Evolutionary conservation across 2,888 invertebrate genomes (phyloP), one percentile per base, ranked within the genome.

Genomic region (Drosophila bunnanda): DNA sequence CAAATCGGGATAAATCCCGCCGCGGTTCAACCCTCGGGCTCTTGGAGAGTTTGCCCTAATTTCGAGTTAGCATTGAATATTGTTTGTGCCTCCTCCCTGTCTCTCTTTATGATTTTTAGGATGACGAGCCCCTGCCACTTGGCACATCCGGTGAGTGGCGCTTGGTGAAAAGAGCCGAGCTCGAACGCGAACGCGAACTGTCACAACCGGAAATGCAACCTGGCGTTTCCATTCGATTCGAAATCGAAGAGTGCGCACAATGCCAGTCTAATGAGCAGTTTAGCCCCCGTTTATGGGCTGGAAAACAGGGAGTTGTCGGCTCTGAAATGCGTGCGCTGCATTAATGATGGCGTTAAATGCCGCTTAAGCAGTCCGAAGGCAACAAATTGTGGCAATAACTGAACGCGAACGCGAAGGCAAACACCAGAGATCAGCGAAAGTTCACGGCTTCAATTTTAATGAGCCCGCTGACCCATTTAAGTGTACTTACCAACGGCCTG

Each of bases 171-270:
- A 56, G 28, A 46, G 28, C 17, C 30, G n/a, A 28, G 10, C 10
- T 12, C 28, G 25, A 36, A 53, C 9, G 50, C 50, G 34, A 22
- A 22, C 36, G 56, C 28, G 69, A 80, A 77, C 77, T 87, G 89
- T 87, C 84, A 68, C 78, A 81, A 68, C 80, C 89, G 85, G 85
- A 86, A 86, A 76, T 89, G 85, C 85, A 85, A 84, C 84, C 88
- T 89, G 88, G 85, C 89, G 64, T 76, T 86, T 83, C 59, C 56
- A 68, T 50, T 55, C 30, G 46, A 64, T 48, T 38, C 55, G 54
- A 69, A 81, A 75, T 70, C 75, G 59, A 73, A 75, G 61, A 64
- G 50, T 41, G 71, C 44, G 66, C 64, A 77, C 78, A 82, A 83
- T 77, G 83, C 76, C 70, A 65, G 57, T 54, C 70, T 86, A 84